Conservation (phyloP, 2,888 invertebrate species). For the Hyles lineata region DNA sequence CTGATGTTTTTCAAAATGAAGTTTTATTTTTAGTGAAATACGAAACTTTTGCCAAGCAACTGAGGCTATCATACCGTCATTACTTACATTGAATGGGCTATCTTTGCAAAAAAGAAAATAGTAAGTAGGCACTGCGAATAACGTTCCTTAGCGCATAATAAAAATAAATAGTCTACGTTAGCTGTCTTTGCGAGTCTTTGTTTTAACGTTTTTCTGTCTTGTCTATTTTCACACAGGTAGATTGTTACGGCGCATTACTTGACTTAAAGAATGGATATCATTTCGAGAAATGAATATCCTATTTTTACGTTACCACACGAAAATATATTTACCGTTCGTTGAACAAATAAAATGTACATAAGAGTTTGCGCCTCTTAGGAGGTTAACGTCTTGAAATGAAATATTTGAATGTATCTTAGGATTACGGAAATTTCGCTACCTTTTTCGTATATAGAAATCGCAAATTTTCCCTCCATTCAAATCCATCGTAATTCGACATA, state of each 20-base stretch:
- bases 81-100: slow-evolving; percentile 50
- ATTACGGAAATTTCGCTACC: slow-evolving; percentile 37
- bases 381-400: slow-evolving; percentile 41
- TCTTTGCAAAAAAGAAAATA: slow-evolving; percentile 47
- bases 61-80: slow-evolving; percentile 42
- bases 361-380: slow-evolving; percentile 37
- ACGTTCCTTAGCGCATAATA: slow-evolving; percentile 47
- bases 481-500: slow-evolving; percentile 37
- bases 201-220: slow-evolving; percentile 38
- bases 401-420: slow-evolving; percentile 40
- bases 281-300: slow-evolving; percentile 20
- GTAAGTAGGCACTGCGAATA: slow-evolving; percentile 42
- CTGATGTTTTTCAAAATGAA: slow-evolving; percentile 23
- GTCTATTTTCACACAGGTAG: slow-evolving; percentile 24
- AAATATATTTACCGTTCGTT: slow-evolving; percentile 38
- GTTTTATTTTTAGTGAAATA: slow-evolving; percentile 30
- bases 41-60: slow-evolving; percentile 37
- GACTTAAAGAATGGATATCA: slow-evolving; percentile 19
- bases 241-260: slow-evolving; percentile 30
- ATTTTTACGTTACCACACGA: slow-evolving; percentile 34
- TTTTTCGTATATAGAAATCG: slow-evolving; percentile 34
- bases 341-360: slow-evolving; percentile 37
- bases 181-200: slow-evolving; percentile 41
- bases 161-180: slow-evolving; percentile 47
- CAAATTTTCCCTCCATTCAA: slow-evolving; percentile 33